A percentile compares a stretch with the other conserved stretches of the same genome.
These are phyloP conservation scores for Chloroclysta siterata DNA, from an alignment of 2,888 invertebrate genomes.

Conservation along the genomic window DNA sequence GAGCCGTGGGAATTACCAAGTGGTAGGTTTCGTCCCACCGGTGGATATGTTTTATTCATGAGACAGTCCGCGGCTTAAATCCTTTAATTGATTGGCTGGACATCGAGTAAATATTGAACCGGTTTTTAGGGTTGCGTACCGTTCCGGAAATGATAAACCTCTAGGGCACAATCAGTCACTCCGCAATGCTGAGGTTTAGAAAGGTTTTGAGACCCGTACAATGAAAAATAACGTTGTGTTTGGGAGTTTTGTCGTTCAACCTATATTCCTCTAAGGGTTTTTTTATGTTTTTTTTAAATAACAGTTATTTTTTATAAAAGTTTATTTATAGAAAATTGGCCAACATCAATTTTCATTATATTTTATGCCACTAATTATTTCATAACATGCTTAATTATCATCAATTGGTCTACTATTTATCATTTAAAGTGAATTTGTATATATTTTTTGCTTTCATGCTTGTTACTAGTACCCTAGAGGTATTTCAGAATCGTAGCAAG, in stretches of 20 bases:
- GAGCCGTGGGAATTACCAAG: slow-evolving; percentile 9
- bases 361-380: no score
- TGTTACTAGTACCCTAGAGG: no score
- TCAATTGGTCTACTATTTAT: no score
- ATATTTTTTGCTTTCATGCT: no score
- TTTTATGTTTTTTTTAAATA: no score
- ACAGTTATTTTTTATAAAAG: no score
- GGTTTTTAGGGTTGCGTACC: slow-evolving; percentile 4
- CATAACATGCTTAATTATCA: no score
- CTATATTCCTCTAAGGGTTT: no score
- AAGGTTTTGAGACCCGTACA: background rate
- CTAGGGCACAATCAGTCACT: background rate
- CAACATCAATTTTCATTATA: no score
- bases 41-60: slow-evolving; percentile 18
- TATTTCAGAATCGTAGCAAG: no score
- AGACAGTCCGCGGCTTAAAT: background rate
- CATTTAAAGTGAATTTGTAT: no score
- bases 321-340: no score
- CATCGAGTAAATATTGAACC: slow-evolving; percentile 7
- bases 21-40: background rate
- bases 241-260: background rate
- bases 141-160: background rate
- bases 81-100: slow-evolving; percentile 13
- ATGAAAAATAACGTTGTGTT: background rate
- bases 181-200: background rate